Base-by-base conservation (phyloP, 2,113 vertebrate genomes). In the Mormyrus lacerda region DNA sequence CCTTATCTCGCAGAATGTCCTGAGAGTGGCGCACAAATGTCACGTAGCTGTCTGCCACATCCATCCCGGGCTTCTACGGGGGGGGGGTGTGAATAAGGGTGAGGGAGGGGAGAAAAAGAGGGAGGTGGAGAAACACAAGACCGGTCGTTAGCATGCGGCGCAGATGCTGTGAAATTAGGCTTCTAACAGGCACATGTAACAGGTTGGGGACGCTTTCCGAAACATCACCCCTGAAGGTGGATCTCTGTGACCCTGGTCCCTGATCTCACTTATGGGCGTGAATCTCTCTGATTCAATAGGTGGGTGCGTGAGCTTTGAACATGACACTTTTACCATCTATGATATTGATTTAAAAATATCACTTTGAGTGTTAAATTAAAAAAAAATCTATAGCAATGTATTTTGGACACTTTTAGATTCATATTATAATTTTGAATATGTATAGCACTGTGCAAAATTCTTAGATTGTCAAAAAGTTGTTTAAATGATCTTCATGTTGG, bases 1-100 rank as follows among this genome's bases (percentile, higher is more conserved):
- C 98, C 96, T 99, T 99, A 95, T 99, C 98, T 95, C 98, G 96
- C 90, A 99, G 96, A 95, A 98, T 96, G 96, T 99, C 98, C 97
- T 99, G 98, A 96, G 98, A 99, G 95, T 99, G 98, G 93, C 98
- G 98, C 87, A 98, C 97, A 94, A 99, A 99, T 58, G 97, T 99
- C 96, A 99, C 98, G 89, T 99, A 99, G 93, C 97, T 96, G 82
- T 99, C 98, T 24, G 98, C 98, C 90, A 99, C 96, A 73, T 99
- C 98, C 98, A 99, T 99, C 91, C 98, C 98, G 0, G 98, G 98
- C 94, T 99, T 99, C 98, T 99, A 95, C 90, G 35, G 87, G 45
- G 10, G 47, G 76, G 61, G 53, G 69, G 79, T 15, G 11, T 39
- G 87, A 31, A 6, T 6, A 55, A 24, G 53, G 53, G 53, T 21